Evolutionary conservation across 1,140 invertebrate genomes (phyloP), one percentile per base, ranked within the genome.

Genomic region (Panulirus ornatus): DNA sequence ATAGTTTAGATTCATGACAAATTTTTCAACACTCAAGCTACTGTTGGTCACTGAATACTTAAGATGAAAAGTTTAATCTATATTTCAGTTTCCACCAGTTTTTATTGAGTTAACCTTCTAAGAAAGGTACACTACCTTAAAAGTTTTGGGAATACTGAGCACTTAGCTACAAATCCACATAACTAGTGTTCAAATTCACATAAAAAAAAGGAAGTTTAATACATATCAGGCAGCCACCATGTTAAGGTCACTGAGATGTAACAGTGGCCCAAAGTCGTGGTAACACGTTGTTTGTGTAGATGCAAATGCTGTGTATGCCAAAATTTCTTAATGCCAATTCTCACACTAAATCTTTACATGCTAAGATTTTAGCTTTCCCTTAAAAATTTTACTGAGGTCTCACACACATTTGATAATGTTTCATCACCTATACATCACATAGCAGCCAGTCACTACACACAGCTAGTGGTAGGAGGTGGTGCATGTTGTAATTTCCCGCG

Each of bases 401-500:
- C 27, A 66, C 22, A 30, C 27, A 66, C 58, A 27, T 66, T 5
- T 3, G 27, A 3, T 9, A 30, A 66, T 27, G 58, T 66, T n/a
- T 30, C 27, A 66, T 66, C 58, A 66, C 58, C 58, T 30, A 66
- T 27, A 66, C 58, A 30, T 30, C 5, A 66, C 1, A 0, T 14
- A 58, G 6, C 0, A 30, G 58, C n/a, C n/a, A 30, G 22, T 30
- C 58, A 30, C 22, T 66, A 89, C 27, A 89, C 88, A 75, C 88
- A 75, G 40, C 88, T 89, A 27, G 88, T 89, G 47, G 66, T 42
- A 5, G 79, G 88, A 30, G 63, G 70, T 27, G 88, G 88, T 27
- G 88, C 88, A 42, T 89, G 66, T 27, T 76, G 76, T 27, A 89
- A 70, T 73, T 89, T 89, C 27, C 88, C 87, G 38, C 83, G 81